Evolutionary conservation across 2,888 invertebrate genomes (phyloP), one percentile per base, ranked within the genome.

Genomic region (Therioaphis trifolii): DNA sequence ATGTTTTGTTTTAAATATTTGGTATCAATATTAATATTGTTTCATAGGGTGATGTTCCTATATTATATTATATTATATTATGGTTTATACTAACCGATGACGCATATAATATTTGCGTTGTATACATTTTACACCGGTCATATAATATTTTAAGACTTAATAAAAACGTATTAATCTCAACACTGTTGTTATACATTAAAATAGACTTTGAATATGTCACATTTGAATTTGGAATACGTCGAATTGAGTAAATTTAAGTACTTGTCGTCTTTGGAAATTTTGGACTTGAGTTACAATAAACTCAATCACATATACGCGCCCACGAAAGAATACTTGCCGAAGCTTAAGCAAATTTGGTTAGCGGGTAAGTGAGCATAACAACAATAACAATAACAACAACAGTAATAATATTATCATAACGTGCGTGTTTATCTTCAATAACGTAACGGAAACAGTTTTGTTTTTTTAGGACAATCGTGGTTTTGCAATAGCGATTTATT

Each of bases 391-490:
- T n/a, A 21, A 21, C 15, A 21, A n/a, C n/a, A n/a, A n/a, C n/a
- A n/a, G n/a, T n/a, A 35, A 35, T 35, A 35, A 35, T 35, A 35
- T 35, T 35, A 5, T 35, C 12, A 24, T 61, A 61, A 0, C 12
- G 24, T 61, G 21, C 18, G n/a, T 27, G 12, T 61, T 61, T 24
- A 7, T 52, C n/a, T 52, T 21, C 52, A 7, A n/a, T 52, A 21
- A 52, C 7, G 9, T 7, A 7, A 52, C 5, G n/a, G n/a, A n/a
- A 4, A 46, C 29, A 18, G 18, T 61, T 29, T 68, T 46, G 46
- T 75, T 29, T 52, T 55, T 84, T 55, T 86, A 95, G 95, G 91
- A 87, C 92, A 94, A 88, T 90, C 91, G 87, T 92, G 93, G 93
- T 92, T 91, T 88, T 95, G 91, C 87, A 92, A 90, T 86, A 91